These are phyloP conservation scores for Saguinus midas DNA, from an alignment of 2,113 vertebrate species.

Conservation along the genomic window DNA sequence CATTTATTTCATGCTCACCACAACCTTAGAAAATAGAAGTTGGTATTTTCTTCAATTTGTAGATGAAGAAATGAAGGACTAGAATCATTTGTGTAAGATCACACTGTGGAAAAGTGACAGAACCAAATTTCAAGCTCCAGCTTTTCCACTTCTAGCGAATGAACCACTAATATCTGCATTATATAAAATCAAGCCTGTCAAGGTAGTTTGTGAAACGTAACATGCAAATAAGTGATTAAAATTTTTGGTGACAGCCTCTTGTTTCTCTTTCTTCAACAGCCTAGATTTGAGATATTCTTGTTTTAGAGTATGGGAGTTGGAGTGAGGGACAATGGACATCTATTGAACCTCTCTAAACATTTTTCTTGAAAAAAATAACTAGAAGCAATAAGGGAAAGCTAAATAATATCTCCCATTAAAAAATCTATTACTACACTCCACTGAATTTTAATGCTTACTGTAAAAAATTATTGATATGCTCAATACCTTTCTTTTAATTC, in stretches of 20 bases:
- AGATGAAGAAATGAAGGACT: not conserved
- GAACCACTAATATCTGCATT: not conserved
- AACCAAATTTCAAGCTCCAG: not conserved
- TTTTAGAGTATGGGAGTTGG: not conserved
- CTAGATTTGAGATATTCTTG: not conserved
- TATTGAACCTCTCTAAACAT: conserved; percentile 28
- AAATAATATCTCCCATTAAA: conserved; percentile 60
- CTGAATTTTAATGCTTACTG: conserved; percentile 60
- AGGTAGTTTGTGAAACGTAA: not conserved
- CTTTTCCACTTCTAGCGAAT: not conserved
- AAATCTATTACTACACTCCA: conserved; percentile 45
- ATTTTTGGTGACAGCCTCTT: not conserved
- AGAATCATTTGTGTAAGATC: not conserved
- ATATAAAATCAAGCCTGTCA: not conserved
- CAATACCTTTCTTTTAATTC: conserved; percentile 67
- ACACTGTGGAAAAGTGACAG: not conserved
- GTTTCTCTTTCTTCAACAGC: not conserved
- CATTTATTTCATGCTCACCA: not conserved
- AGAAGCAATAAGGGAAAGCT: conserved; percentile 1
- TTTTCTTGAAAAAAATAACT: conserved; percentile 51
- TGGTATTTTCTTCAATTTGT: not conserved
- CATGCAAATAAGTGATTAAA: not conserved
- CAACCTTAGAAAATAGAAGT: not conserved
- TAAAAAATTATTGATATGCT: conserved; percentile 63
- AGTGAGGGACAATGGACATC: not conserved